A percentile compares a stretch with the other conserved stretches of the same genome.
These are phyloP conservation scores for Montipora efflorescens DNA, from an alignment of 64 coral and sea anemone species.

Conservation along the genomic window DNA sequence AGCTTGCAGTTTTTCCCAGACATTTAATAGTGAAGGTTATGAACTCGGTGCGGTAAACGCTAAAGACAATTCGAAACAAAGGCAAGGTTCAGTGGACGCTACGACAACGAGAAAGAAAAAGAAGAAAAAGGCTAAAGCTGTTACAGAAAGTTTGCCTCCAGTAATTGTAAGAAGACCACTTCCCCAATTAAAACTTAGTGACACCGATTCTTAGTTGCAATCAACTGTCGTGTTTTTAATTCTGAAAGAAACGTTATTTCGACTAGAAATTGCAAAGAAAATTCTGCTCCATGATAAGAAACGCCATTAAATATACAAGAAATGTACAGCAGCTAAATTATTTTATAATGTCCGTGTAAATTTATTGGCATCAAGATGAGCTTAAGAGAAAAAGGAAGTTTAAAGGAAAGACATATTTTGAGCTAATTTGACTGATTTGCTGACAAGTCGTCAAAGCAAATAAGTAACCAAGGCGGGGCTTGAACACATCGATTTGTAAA, in stretches of 20 bases:
- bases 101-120: conserved; percentile 9
- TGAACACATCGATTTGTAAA: no score
- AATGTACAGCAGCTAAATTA: no score
- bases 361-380: no score
- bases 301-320: no score
- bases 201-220: not conserved
- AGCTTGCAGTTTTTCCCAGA: not conserved
- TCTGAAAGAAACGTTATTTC: not conserved
- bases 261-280: not conserved
- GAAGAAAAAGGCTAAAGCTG: conserved; percentile 9
- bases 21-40: not conserved
- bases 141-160: not conserved
- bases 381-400: no score
- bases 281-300: no score
- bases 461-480: no score
- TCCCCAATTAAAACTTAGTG: not conserved
- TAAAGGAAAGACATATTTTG: no score
- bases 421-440: no score
- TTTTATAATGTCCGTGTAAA: no score
- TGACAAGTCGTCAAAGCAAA: no score
- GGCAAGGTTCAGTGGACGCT: not conserved
- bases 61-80: not conserved
- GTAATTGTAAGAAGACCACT: conserved; percentile 13
- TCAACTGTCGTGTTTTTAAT: not conserved
- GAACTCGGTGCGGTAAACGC: conserved; percentile 10